Evolutionary conservation across 2,113 vertebrate species (phyloP), one percentile per base, ranked within the genome.

Genomic region (Corythornis cristatus): DNA sequence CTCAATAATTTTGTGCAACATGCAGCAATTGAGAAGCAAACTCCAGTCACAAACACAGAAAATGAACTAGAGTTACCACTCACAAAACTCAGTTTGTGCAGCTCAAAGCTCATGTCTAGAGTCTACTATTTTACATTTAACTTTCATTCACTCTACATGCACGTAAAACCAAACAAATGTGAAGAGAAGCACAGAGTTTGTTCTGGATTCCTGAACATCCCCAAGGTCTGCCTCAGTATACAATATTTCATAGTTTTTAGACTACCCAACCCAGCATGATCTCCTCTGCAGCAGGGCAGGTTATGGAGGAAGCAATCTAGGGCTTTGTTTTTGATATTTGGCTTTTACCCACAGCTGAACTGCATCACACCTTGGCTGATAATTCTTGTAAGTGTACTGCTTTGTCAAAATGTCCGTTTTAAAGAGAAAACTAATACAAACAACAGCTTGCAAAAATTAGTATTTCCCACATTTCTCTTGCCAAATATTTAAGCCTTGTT

Each of bases 251-350:
- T 46, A 25, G 54, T 68, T 86, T n/a, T 78, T 7, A 79, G 15
- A 60, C 19, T 17, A 83, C 11, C 19, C 15, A 37, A 22, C 5
- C 28, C 9, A 31, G 5, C 7, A 2, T 2, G 3, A 86, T 19
- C 35, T 54, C 12, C 13, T 70, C 23, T 64, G 57, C 16, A 62
- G n/a, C 7, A 50, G 26, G 14, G 22, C 4, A 15, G 6, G 11
- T 21, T 15, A 31, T 12, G 0, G 0, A 1, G 4, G 1, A 43
- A 70, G 12, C 15, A 74, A 46, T 15, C 8, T 3, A 82, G 11
- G 6, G 5, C 18, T 72, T 87, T 46, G 22, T 17, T 65, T 12
- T 22, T 74, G 6, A 50, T 77, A 77, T 31, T 10, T 40, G 73
- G 13, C 6, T 51, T 85, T 15, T 48, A 57, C 3, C 17, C 5